Evolutionary conservation across 2,888 invertebrate species (phyloP).

Genomic region (Morpho helenor): DNA sequence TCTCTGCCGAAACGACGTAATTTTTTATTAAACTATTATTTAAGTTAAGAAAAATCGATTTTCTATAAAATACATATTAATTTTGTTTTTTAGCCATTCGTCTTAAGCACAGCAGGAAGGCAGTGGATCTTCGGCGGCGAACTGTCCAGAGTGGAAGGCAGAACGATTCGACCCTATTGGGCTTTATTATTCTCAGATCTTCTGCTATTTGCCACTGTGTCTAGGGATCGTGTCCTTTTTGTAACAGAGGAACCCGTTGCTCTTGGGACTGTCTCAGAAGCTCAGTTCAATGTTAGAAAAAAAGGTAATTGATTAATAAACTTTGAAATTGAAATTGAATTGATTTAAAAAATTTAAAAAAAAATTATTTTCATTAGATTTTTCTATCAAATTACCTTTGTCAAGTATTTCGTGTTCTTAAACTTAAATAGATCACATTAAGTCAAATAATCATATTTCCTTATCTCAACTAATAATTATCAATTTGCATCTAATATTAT

Average conservation of each 20-base stretch:
- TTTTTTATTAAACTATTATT: no score
- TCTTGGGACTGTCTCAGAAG: conserved; percentile 87
- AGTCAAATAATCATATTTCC: no score
- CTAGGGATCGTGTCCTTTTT: conserved; percentile 91
- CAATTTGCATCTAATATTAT: neutral
- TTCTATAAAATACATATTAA: neutral
- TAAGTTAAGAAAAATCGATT: no score
- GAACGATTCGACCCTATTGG: conserved; percentile 91
- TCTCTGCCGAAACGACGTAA: no score
- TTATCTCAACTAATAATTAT: neutral
- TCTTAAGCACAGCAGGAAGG: conserved; percentile 88
- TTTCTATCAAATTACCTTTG: no score
- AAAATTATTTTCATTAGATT: no score
- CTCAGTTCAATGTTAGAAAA: conserved; percentile 91
- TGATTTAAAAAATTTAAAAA: no score
- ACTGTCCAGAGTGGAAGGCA: conserved; percentile 89
- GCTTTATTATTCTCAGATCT: conserved; percentile 91
- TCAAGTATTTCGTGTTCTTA: no score
- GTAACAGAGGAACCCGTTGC: conserved; percentile 93
- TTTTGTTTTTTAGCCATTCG: conserved; percentile 81
- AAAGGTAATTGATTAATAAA: conserved; percentile 76
- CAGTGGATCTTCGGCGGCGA: conserved; percentile 96
- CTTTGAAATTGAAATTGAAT: no score
- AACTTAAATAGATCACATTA: no score
- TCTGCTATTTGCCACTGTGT: conserved; percentile 91